Evolutionary conservation across 2,888 invertebrate species (phyloP), one percentile per base, ranked within the genome.

Genomic region (Drosophila quinaria): DNA sequence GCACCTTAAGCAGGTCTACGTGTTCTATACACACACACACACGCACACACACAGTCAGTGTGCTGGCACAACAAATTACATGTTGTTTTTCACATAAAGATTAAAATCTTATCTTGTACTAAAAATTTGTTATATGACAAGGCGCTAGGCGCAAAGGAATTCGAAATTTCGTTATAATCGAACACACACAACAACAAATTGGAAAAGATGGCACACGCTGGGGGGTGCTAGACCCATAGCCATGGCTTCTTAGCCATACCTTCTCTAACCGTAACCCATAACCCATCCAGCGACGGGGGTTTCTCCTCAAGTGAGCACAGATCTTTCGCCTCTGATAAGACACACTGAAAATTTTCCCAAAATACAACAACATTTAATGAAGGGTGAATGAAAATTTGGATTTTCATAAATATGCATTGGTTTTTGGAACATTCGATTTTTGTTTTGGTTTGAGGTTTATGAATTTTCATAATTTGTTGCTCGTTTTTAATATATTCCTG

Each of bases 1-100:
- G 64, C 67, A 67, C 64, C 56, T 73, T 37, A 55, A 39, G 69
- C 75, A 74, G 75, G 69, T 61, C 75, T 75, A 75, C 80, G 63
- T 75, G 59, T 52, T 65, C 29, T 61, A 35, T 54, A 52, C 78
- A 54, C 61, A 54, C 66, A 55, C 65, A 58, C 59, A 52, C 52
- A 37, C 59, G 51, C 55, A 55, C 61, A 47, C 56, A 9, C 31
- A 42, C 56, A 62, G 13, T 19, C 67, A 52, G 51, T 49, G 49
- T 19, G 55, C 55, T 71, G 70, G 68, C 68, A 82, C 72, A 88
- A 88, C 87, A 88, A 88, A 88, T 88, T 90, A 90, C 90, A 90
- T 84, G 89, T 89, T 91, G 89, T 91, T 91, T 84, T 90, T 90
- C 89, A 90, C 90, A 90, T 90, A 90, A 90, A 91, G 90, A 91